These are phyloP conservation scores for Eupsilia transversa DNA, from an alignment of 2,888 invertebrate genomes.

Conservation along the genomic window DNA sequence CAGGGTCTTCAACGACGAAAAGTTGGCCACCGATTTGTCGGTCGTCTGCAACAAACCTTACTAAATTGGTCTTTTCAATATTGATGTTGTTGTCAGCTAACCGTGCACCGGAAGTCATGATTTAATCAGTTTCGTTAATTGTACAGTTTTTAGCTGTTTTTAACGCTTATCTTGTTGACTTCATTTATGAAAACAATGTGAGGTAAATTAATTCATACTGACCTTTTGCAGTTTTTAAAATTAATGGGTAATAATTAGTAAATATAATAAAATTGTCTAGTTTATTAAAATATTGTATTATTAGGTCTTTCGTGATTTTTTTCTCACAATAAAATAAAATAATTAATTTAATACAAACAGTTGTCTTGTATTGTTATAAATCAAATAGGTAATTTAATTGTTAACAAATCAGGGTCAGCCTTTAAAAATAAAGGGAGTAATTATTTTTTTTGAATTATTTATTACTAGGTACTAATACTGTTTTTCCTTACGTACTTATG, in stretches of 20 bases:
- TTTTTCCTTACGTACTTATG: not conserved
- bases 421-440: not conserved
- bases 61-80: constrained; percentile 17
- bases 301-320: too few species aligned
- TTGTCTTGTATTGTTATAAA: not conserved
- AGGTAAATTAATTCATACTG: constrained; percentile 17
- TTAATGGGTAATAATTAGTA: too few species aligned
- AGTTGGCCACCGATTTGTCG: constrained; percentile 2
- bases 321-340: too few species aligned
- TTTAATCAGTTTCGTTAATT: constrained; percentile 51
- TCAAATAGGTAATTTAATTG: not conserved
- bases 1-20: not conserved
- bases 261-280: not conserved
- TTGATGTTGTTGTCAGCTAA: constrained; percentile 24
- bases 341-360: too few species aligned
- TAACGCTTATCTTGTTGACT: constrained; percentile 43
- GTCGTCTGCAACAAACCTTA: constrained; percentile 15
- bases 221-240: constrained; percentile 14
- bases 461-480: not conserved
- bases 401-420: too few species aligned
- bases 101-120: constrained; percentile 57
- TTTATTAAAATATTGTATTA: not conserved
- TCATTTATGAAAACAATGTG: constrained; percentile 26
- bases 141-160: constrained; percentile 32
- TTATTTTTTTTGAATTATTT: not conserved